Percentiles rank a stretch among this genome's conserved stretches.
Evolutionary conservation across 2,888 invertebrate genomes (phyloP).

Genomic region (Balanococcus diminutus): DNA sequence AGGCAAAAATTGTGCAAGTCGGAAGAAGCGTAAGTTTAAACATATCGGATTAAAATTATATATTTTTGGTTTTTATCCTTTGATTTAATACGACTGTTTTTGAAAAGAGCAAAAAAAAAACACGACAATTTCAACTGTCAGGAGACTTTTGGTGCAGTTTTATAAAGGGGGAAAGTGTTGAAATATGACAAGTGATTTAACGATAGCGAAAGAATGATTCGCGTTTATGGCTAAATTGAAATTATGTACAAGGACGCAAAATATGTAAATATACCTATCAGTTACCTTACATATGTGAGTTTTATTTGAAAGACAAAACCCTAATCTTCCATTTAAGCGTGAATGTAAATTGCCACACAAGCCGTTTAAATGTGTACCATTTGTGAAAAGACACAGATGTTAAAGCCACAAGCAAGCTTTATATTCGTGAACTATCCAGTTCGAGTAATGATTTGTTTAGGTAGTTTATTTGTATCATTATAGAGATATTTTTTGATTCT

Average conservation of each 20-base stretch:
- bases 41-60: not conserved
- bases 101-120: not conserved
- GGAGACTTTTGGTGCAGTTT: not conserved
- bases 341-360: slow-evolving; percentile 28
- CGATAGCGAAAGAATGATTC: not conserved
- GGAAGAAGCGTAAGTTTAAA: too few species aligned
- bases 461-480: slow-evolving; percentile 10
- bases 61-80: not conserved
- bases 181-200: not conserved
- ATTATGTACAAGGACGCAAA: not conserved
- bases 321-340: slow-evolving; percentile 38
- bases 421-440: not conserved
- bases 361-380: slow-evolving; percentile 32
- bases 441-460: slow-evolving; percentile 13
- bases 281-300: not conserved
- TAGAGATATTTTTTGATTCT: not conserved
- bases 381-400: slow-evolving; percentile 40
- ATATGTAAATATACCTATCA: slow-evolving; percentile 32
- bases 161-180: not conserved
- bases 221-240: not conserved
- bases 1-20: not conserved
- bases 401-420: slow-evolving; percentile 12
- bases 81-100: not conserved
- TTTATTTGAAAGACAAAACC: slow-evolving; percentile 42
- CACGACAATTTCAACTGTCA: not conserved